phyloP scores from a whole-genome alignment of 2,113 vertebrate species.

The Puffinus mauretanicus region DNA sequence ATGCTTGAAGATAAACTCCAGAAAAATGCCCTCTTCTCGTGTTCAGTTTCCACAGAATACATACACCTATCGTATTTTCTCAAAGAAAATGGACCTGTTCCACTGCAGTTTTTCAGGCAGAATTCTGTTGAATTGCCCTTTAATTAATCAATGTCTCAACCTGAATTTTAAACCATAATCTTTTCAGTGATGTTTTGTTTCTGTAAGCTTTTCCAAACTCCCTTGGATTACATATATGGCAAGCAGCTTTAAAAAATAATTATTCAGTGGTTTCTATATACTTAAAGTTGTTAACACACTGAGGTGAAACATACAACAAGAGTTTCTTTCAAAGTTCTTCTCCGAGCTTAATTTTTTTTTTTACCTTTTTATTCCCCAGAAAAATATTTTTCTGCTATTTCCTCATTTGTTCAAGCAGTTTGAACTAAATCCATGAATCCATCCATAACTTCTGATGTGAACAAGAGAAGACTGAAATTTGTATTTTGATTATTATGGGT shows the following conservation, averaged over 20 bases:
- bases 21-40: not conserved
- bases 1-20: not conserved
- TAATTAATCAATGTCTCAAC: not conserved
- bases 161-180: not conserved
- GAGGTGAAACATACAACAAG: not conserved
- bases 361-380: not conserved
- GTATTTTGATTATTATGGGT: not conserved
- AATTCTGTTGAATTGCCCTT: not conserved
- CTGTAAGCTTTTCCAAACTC: not conserved
- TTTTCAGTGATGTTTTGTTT: not conserved
- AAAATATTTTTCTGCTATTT: not conserved
- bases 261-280: not conserved
- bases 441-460: not conserved
- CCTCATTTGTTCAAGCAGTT: not conserved
- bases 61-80: fast-evolving
- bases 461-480: not conserved
- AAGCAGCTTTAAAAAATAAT: not conserved
- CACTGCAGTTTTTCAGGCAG: not conserved
- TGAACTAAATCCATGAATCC: not conserved
- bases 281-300: not conserved
- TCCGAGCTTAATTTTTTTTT: not conserved
- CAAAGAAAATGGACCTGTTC: not conserved
- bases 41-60: not conserved
- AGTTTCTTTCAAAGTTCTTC: not conserved
- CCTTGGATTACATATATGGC: not conserved